These are phyloP conservation scores for Ditula angustiorana DNA, from an alignment of 2,888 invertebrate species.

Conservation along the genomic window DNA sequence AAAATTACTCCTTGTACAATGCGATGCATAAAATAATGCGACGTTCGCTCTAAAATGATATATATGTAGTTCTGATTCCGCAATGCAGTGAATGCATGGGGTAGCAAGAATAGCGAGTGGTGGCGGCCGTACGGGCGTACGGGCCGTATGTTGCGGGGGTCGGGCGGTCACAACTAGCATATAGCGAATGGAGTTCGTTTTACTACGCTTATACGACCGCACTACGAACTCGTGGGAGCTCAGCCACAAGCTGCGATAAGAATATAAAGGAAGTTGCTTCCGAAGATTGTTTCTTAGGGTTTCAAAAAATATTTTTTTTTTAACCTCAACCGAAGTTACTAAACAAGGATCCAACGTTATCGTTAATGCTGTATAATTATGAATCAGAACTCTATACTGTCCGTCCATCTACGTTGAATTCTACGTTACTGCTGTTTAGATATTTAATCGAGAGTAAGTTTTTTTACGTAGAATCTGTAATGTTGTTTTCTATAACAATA, in stretches of 20 bases:
- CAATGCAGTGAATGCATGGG: constrained; percentile 82
- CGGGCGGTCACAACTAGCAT: constrained; percentile 24
- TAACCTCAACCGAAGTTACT: not conserved
- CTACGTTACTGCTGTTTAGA: not conserved
- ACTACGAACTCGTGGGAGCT: constrained; percentile 9
- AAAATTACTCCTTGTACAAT: constrained; percentile 72
- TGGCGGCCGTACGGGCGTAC: too few species aligned
- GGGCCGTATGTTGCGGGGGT: constrained; percentile 22
- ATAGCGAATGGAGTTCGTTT: constrained; percentile 29
- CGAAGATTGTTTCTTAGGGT: not conserved
- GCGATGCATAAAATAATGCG: constrained; percentile 64
- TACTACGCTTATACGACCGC: constrained; percentile 36
- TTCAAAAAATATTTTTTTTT: not conserved
- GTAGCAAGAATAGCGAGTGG: constrained; percentile 51
- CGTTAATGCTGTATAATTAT: not conserved
- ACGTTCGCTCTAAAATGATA: constrained; percentile 78
- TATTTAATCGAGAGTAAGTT: constrained; percentile 2
- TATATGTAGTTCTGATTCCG: constrained; percentile 73
- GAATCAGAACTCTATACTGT: not conserved
- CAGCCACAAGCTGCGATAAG: not conserved
- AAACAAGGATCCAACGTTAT: not conserved
- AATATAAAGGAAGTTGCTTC: constrained; percentile 19
- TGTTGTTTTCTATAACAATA: constrained; percentile 18
- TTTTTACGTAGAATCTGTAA: constrained; percentile 8
- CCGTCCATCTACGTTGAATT: not conserved